Base-by-base conservation (phyloP, 2,113 vertebrate species). In the Mormoops blainvillei region DNA sequence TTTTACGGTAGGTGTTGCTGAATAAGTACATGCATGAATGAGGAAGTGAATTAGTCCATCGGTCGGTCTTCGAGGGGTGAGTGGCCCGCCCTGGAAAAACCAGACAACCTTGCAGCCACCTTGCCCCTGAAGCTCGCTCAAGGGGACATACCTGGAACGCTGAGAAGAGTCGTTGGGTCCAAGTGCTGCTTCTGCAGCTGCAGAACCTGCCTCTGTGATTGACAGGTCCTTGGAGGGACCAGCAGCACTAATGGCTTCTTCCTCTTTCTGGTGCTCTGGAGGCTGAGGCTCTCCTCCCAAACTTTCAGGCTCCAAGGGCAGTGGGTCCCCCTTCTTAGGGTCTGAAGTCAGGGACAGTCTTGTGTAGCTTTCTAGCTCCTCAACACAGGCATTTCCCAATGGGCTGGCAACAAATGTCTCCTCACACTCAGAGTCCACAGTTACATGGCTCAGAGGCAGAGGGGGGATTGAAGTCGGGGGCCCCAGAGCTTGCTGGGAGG, bases 121-220 rank as follows among this genome's bases (percentile, higher is more conserved):
- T 20, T 58, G 65, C 52, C 19, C 56, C 65, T 45, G 41, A 33
- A n/a, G 43, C 31, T 74, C 70, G 31, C 38, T 24, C 63, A 76
- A 36, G 58, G 18, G 2, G 13, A 43, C 97, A 94, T 19, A 99
- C 98, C 98, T 98, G 96, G 97, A 68, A 52, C 4, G 71, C 19
- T 50, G 95, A 10, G 90, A 50, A 31, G 1, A 4, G 5, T 20
- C 86, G 58, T 4, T 95, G 82, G 82, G 94, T 63, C 58, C 76
- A 10, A 28, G 48, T 0, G 31, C 4, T 41, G 89, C 73, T 94
- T 63, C 71, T 28, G 81, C 0, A 28, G 16, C 94, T 8, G 71
- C 2, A 14, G 58, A 4, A 7, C 52, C 80, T 3, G 22, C 28
- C 1, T 41, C 5, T 54, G 83, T 50, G 87, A 74, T 4, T 48